phyloP scores from a whole-genome alignment of 2,113 vertebrate species.

The Pandion haliaetus region DNA sequence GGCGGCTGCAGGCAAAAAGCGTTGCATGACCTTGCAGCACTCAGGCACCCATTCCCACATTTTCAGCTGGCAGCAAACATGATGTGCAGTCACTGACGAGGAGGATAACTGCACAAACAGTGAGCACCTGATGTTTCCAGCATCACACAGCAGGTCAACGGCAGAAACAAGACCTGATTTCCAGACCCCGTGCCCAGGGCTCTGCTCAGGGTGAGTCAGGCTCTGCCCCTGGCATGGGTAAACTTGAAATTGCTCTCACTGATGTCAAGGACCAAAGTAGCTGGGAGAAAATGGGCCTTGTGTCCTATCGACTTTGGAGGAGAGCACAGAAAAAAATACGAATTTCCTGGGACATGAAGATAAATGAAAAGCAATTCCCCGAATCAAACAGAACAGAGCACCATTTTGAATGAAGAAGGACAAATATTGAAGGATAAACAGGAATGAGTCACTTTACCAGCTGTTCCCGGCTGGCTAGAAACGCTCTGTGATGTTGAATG shows the following conservation, averaged over 20 bases:
- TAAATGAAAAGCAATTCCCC: not conserved
- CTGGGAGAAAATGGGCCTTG: not conserved
- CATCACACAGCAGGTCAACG: rapidly evolving
- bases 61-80: not conserved
- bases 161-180: not conserved
- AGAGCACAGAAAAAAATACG: rapidly evolving
- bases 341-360: not conserved
- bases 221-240: not conserved
- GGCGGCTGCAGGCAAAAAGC: not conserved
- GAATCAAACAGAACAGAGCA: not conserved
- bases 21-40: not conserved
- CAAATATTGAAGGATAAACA: not conserved
- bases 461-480: not conserved
- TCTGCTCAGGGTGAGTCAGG: not conserved
- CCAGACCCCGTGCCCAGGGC: not conserved
- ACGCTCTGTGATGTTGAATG: not conserved
- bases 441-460: not conserved
- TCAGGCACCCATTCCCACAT: rapidly evolving
- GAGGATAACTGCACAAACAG: not conserved
- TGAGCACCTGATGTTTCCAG: not conserved
- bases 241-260: not conserved
- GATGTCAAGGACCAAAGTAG: not conserved
- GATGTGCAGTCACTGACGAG: rapidly evolving
- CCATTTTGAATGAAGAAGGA: not conserved
- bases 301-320: not conserved